These are phyloP conservation scores for Morelia viridis DNA, from an alignment of 2,797 vertebrate genomes.

Conservation along the genomic window DNA sequence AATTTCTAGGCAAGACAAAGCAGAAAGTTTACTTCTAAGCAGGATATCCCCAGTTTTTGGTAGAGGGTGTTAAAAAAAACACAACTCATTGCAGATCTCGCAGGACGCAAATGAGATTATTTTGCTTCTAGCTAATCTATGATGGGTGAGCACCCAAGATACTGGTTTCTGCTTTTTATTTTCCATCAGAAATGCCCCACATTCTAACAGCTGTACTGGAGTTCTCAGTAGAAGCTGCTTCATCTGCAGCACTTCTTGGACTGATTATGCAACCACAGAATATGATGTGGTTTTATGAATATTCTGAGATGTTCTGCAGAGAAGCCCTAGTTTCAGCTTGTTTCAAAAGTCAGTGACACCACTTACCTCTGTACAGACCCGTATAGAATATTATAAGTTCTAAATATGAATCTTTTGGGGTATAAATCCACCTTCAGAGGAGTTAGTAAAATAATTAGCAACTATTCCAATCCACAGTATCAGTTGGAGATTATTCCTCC, in stretches of 20 bases:
- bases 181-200: not conserved
- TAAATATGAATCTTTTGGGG: not conserved
- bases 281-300: not conserved
- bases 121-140: not conserved
- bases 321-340: not conserved
- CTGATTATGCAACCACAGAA: not conserved
- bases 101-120: not conserved
- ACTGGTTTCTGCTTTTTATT: no score
- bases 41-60: not conserved
- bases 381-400: not conserved
- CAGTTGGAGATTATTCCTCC: not conserved
- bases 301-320: not conserved
- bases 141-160: not conserved
- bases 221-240: not conserved
- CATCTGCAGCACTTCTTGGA: not conserved
- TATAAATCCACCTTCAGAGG: not conserved
- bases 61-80: not conserved
- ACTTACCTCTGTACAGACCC: not conserved
- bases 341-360: not conserved
- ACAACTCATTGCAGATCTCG: not conserved
- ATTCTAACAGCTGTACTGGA: not conserved
- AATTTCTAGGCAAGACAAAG: not conserved
- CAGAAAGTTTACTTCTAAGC: not conserved
- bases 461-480: not conserved
- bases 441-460: not conserved